Percentiles rank a stretch among this genome's conserved stretches.
Conservation (phyloP, 2,888 invertebrate species). For the Xestoiulus laeticollis region DNA sequence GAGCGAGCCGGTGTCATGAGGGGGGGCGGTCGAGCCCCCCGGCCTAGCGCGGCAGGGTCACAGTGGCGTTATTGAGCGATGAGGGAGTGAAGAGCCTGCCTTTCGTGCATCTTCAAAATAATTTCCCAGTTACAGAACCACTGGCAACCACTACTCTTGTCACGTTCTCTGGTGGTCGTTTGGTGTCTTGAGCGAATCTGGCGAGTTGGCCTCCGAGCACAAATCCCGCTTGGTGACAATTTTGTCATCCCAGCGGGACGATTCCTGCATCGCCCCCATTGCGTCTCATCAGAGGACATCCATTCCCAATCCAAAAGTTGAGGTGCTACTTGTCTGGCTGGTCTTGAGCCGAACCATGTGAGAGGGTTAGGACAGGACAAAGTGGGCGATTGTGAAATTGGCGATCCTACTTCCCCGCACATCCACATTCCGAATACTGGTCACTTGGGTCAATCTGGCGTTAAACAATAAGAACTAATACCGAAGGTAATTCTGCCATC, state of each 20-base stretch:
- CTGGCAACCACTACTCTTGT: constrained; percentile 46
- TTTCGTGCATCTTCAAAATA: constrained; percentile 43
- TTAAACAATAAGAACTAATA: constrained; percentile 48
- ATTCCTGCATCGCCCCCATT: constrained; percentile 43
- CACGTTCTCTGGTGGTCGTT: constrained; percentile 48
- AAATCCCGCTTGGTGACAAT: constrained; percentile 44
- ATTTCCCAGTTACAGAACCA: constrained; percentile 48
- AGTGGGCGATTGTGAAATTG: constrained; percentile 44
- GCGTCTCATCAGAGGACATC: constrained; percentile 44
- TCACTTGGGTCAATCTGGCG: constrained; percentile 43
- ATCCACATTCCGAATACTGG: constrained; percentile 44
- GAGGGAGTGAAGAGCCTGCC: constrained; percentile 47
- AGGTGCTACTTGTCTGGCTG: constrained; percentile 42
- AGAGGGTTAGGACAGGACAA: constrained; percentile 49
- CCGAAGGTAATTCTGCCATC: constrained; percentile 52
- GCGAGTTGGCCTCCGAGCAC: constrained; percentile 46
- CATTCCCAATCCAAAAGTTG: constrained; percentile 46
- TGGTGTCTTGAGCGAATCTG: constrained; percentile 46
- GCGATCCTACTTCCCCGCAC: constrained; percentile 46
- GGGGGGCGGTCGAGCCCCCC: constrained; percentile 39
- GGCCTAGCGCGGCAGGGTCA: constrained; percentile 47
- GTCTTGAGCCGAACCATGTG: constrained; percentile 45
- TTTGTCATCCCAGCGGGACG: constrained; percentile 35
- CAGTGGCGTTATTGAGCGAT: constrained; percentile 31
- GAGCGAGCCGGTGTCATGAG: constrained; percentile 46